Evolutionary conservation across 2,888 invertebrate genomes (phyloP), one percentile per base, ranked within the genome.

Genomic region (Metellina segmentata): DNA sequence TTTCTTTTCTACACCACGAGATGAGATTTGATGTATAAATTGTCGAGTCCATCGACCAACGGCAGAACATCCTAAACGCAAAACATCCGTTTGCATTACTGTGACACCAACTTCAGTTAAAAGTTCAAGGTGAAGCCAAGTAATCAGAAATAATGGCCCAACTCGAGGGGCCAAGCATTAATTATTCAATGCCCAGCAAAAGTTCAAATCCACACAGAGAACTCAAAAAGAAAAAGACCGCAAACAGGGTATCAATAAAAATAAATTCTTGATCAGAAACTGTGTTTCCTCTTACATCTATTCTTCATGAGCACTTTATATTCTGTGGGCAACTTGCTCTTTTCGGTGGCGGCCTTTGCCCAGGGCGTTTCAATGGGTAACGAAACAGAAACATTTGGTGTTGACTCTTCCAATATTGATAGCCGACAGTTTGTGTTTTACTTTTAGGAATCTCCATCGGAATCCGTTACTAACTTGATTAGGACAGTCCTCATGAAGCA

Each of bases 261-360:
- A 61, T 61, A 61, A 61, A 61, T 61, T 61, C 61, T 61, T 61
- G 61, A 61, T 61, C 61, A 61, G 61, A 61, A 61, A 61, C 61
- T 61, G 16, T 34, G 34, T 4, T 34, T 61, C 16, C 13, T 11
- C 61, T 61, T 16, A 16, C 9, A 61, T 61, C 61, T 61, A 61
- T 61, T 61, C 61, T 61, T 61, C 61, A 61, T 61, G 61, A 61
- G 61, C 61, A 61, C 61, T 61, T 61, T 61, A 61, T 61, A 61
- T 61, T 61, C 61, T 16, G 61, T 16, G 61, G 61, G 61, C 61
- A 16, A 61, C 13, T 61, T 34, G 34, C 34, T 34, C 34, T 34
- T 34, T 34, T 34, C 34, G 34, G 34, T 34, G 34, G 34, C 34
- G 34, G 34, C 34, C 34, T 34, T 61, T 16, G 61, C 61, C 61